Base-by-base conservation (phyloP, 2,888 invertebrate genomes). In the Cordilura impudica region DNA sequence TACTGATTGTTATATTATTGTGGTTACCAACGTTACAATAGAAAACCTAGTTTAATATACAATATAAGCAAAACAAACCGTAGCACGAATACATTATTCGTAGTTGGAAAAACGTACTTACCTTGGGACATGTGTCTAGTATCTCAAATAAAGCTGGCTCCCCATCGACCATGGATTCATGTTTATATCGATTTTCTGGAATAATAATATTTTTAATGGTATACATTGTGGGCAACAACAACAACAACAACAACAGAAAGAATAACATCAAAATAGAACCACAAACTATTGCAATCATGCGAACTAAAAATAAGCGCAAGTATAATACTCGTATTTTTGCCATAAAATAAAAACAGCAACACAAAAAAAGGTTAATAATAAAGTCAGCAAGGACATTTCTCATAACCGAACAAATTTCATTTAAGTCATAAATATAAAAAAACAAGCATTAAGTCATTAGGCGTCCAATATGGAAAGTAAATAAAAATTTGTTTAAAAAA, bases 81-180 rank as follows among this genome's bases (percentile, higher is more conserved):
- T n/a, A n/a, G n/a, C n/a, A n/a, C n/a, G n/a, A n/a, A n/a, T n/a
- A n/a, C n/a, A n/a, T n/a, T n/a, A n/a, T n/a, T n/a, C n/a, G n/a
- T n/a, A n/a, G n/a, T n/a, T n/a, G n/a, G 39, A 56, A 43, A n/a
- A 18, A 56, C 29, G 45, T 31, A 77, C 75, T 81, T 84, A 90
- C 90, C 87, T 89, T 90, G 72, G 72, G 95, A 94, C 96, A 96
- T 58, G 96, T 95, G 90, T 98, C 97, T 85, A 97, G 91, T 84
- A 98, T 96, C 90, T 98, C 97, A 86, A 96, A 96, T 43, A 97
- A 92, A 78, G 97, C 93, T 14, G 97, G 95, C 87, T 98, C 97
- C 12, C 95, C 94, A 85, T 97, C 96, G 78, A 97, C 93, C 86
- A 96, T 90, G 19, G 96, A 94, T 90, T 97, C 97, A 89, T 97